Base-by-base conservation (phyloP, 1,140 invertebrate genomes). In the Rhopalosiphum maidis region DNA sequence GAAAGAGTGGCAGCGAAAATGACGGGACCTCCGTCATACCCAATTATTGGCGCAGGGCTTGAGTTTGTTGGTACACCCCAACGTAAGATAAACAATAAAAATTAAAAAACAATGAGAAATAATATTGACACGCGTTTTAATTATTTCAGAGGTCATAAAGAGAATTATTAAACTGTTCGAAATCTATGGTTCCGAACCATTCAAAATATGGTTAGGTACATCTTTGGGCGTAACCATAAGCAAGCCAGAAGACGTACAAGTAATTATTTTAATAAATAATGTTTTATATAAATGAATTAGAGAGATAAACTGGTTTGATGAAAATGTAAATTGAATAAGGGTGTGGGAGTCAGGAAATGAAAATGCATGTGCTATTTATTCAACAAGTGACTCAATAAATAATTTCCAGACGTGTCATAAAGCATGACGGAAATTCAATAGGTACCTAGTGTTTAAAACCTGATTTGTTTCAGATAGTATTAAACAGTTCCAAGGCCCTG, bases 31-130 rank as follows among this genome's bases (percentile, higher is more conserved):
- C 95, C 95, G 2, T 94, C 95, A 1, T 92, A 96, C 0, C 96
- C 96, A 0, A 88, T 97, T 8, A 94, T 97, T 41, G 96, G 96
- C 35, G 96, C 96, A 94, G 96, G 95, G 48, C 95, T 95, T 93
- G 94, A 95, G 41, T 96, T 96, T 93, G 94, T 96, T 7, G 96
- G 91, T 15, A 54, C 48, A 23, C 43, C 35, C 1, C 48, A 82
- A 92, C 91, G 91, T 83, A 92, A 82, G 43, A 0, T 2, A n/a
- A 35, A 46, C 35, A 25, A 37, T 82, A 37, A 23, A 7, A 48
- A 48, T 35, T 18, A 0, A 2, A 83, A 91, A 41, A 77, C 11
- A 93, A 51, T 51, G 18, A 51, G 48, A 3, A 51, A 18, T 3
- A 51, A 51, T 18, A 46, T 51, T 51, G 2, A 51, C 48, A 18